Evolutionary conservation across 1,140 invertebrate species (phyloP).

Genomic region (Sitodiplosis mosellana): DNA sequence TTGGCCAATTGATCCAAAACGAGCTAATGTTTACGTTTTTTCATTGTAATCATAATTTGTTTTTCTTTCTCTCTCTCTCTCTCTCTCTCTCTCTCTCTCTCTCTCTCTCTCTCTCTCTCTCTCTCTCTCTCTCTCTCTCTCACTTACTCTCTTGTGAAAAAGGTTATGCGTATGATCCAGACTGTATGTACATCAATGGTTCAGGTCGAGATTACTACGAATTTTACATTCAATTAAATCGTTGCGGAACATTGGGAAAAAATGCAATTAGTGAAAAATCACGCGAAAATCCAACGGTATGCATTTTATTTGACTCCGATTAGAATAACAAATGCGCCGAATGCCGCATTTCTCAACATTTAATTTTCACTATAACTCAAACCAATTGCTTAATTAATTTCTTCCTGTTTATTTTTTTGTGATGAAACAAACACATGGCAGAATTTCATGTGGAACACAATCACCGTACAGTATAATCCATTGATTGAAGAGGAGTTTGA

Average conservation of each 20-base stretch:
- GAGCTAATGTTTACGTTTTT: too few relatives aligned
- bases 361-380: too few relatives aligned
- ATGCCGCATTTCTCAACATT: background rate
- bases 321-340: background rate
- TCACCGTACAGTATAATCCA: conserved; percentile 85
- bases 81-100: background rate
- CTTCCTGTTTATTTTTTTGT: background rate
- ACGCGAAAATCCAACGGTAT: conserved; percentile 65
- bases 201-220: conserved; percentile 80
- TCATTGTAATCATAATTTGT: background rate
- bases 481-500: conserved; percentile 87
- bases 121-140: too few relatives aligned
- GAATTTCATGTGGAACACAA: conserved; percentile 92
- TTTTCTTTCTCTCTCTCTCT: background rate
- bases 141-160: too few relatives aligned
- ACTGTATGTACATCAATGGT: conserved; percentile 89
- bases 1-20: too few relatives aligned
- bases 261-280: conserved; percentile 70
- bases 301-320: conserved; percentile 3
- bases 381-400: background rate
- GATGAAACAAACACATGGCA: conserved; percentile 30
- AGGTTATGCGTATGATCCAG: conserved; percentile 85
- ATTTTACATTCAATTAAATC: conserved; percentile 81
- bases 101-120: background rate
- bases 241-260: conserved; percentile 77